Evolutionary conservation across 2,797 vertebrate genomes (phyloP).

Genomic region (Sebastes matsubarae): DNA sequence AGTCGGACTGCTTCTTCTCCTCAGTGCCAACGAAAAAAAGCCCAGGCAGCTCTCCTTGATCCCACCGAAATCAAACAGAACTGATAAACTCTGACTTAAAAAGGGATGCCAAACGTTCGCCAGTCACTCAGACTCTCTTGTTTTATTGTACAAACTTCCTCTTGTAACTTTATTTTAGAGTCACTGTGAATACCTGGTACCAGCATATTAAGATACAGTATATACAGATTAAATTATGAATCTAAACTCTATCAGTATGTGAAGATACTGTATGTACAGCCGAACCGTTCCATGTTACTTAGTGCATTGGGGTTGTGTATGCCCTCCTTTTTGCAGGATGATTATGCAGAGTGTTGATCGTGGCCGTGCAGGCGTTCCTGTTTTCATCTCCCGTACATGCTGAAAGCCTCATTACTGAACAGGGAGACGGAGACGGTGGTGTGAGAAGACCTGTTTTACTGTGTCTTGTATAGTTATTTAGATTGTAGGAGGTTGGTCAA

Average conservation of each 20-base stretch:
- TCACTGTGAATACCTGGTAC: constrained; percentile 89
- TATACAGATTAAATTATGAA: constrained; percentile 83
- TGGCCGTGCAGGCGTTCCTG: constrained; percentile 51
- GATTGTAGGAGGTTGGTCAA: constrained; percentile 80
- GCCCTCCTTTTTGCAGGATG: constrained; percentile 65
- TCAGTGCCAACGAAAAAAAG: constrained; percentile 68
- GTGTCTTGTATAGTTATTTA: constrained; percentile 81
- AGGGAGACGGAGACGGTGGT: constrained; percentile 49
- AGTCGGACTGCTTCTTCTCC: constrained; percentile 61
- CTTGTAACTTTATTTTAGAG: constrained; percentile 82
- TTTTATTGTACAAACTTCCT: constrained; percentile 78
- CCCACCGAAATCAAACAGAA: constrained; percentile 44
- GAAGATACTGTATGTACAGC: constrained; percentile 79
- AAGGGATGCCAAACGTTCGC: constrained; percentile 68
- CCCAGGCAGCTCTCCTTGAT: constrained; percentile 67
- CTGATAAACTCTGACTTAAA: constrained; percentile 36
- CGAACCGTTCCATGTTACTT: constrained; percentile 73
- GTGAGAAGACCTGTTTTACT: constrained; percentile 72
- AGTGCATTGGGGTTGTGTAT: constrained; percentile 67
- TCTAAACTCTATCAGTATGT: constrained; percentile 78
- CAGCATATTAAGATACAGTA: constrained; percentile 85
- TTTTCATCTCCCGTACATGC: constrained; percentile 63
- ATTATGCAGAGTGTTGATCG: constrained; percentile 63
- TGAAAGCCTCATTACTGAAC: constrained; percentile 62
- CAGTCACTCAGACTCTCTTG: constrained; percentile 66